These are phyloP conservation scores for Radopholus similis DNA, from an alignment of 1,140 invertebrate species.

Conservation along the genomic window DNA sequence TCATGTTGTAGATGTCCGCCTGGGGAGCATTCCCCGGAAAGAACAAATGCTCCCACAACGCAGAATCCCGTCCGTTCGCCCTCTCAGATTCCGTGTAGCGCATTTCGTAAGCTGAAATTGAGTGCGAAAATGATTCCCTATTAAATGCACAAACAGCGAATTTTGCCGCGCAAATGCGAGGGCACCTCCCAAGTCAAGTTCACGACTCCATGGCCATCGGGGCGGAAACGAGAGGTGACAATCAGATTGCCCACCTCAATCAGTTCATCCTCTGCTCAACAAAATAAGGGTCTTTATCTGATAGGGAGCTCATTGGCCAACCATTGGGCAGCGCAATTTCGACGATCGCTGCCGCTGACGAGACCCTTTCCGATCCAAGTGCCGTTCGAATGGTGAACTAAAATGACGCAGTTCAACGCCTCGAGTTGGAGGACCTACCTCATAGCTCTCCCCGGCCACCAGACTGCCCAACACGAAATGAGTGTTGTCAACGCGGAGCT, in stretches of 20 bases:
- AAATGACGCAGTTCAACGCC: no score
- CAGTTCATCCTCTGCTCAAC: slow-evolving; percentile 46
- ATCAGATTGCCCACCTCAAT: slow-evolving; percentile 59
- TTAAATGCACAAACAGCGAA: slow-evolving; percentile 48
- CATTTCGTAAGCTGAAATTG: slow-evolving; percentile 27
- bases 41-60: slow-evolving; percentile 43
- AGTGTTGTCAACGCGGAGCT: slow-evolving; percentile 46
- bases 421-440: no score
- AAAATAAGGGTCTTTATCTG: not conserved
- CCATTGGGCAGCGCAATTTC: slow-evolving; percentile 56
- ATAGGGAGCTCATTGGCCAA: slow-evolving; percentile 3
- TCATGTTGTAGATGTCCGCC: slow-evolving; percentile 22
- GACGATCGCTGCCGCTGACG: slow-evolving; percentile 57
- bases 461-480: slow-evolving; percentile 51
- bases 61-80: not conserved
- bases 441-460: slow-evolving; percentile 54
- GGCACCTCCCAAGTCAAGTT: slow-evolving; percentile 60
- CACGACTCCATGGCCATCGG: slow-evolving; percentile 48
- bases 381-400: slow-evolving; percentile 56
- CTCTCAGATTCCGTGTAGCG: slow-evolving; percentile 4
- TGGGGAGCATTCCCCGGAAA: slow-evolving; percentile 42
- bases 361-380: slow-evolving; percentile 32
- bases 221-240: slow-evolving; percentile 48
- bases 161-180: slow-evolving; percentile 32
- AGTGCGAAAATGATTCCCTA: slow-evolving; percentile 33